A percentile compares a stretch with the other conserved stretches of the same genome.
These are phyloP conservation scores for Ptychodera flava DNA, from an alignment of 35 echinoderm and acorn worm genomes.

Conservation along the genomic window DNA sequence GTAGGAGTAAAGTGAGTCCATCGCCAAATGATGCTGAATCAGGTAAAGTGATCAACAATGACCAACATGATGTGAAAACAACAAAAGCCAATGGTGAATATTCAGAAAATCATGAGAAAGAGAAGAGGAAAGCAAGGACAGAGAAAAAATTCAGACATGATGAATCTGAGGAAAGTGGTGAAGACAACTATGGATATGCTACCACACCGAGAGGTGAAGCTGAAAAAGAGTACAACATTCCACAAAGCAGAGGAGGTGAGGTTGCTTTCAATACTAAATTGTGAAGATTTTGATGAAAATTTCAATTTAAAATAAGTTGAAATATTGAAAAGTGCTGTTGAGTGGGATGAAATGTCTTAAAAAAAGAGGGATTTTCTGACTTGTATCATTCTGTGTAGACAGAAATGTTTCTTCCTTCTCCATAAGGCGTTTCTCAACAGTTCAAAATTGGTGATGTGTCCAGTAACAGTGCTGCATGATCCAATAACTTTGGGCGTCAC, in stretches of 20 bases:
- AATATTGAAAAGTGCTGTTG: no score
- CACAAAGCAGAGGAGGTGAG: background rate
- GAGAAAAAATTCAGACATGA: background rate
- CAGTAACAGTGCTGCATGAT: no score
- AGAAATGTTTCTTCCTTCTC: no score
- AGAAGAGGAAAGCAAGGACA: background rate
- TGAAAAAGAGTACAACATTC: constrained; percentile 13
- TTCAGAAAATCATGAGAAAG: background rate
- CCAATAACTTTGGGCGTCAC: no score
- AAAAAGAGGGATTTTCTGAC: no score
- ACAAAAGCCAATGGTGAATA: background rate
- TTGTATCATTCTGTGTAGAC: no score
- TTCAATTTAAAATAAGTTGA: no score
- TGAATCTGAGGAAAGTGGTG: background rate
- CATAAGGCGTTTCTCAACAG: no score
- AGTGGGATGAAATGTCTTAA: no score
- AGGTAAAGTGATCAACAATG: no score
- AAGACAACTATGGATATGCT: background rate
- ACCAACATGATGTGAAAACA: background rate
- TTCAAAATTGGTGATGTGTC: no score
- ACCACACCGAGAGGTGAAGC: background rate
- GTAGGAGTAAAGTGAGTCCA: background rate
- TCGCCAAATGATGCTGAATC: background rate
- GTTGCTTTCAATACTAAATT: background rate
- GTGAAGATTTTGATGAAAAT: constrained; percentile 2